Percentiles rank a stretch among this genome's conserved stretches.
These are phyloP conservation scores for Bergia sp. DNA, from an alignment of 92 coral and sea anemone genomes.

Conservation along the genomic window DNA sequence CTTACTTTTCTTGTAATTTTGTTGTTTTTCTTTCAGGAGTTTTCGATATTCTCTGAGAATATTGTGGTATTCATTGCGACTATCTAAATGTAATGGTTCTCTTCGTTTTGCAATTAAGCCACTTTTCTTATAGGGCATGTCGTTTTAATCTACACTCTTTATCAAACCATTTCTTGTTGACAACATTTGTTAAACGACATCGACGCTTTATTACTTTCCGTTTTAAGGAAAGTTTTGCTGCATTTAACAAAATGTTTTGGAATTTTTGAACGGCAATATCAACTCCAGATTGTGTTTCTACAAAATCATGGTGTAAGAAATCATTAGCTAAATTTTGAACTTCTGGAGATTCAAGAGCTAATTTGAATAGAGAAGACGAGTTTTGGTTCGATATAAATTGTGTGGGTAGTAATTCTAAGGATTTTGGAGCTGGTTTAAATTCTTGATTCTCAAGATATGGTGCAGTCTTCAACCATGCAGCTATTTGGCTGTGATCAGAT, in stretches of 20 bases:
- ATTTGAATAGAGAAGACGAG: too few species aligned
- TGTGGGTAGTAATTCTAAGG: background rate
- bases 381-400: constrained; percentile 13
- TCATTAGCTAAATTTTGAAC: background rate
- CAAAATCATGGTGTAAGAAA: constrained; percentile 11
- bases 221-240: constrained; percentile 24
- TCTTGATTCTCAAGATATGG: background rate
- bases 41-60: constrained; percentile 4
- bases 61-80: constrained; percentile 8
- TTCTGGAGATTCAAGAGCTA: background rate
- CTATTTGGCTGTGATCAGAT: too few species aligned
- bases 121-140: constrained; percentile 32
- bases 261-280: background rate
- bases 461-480: background rate
- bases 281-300: background rate
- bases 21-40: too few species aligned
- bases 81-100: background rate
- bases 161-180: too few species aligned
- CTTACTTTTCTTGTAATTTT: too few species aligned
- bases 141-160: too few species aligned
- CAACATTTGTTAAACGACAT: too few species aligned
- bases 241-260: constrained; percentile 1
- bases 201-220: too few species aligned
- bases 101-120: constrained; percentile 27
- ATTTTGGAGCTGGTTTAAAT: background rate